Evolutionary conservation across 37 sponge, comb jelly and placozoan genomes (phyloP), one percentile per base, ranked within the genome.

Genomic region (Eunapius fragilis): DNA sequence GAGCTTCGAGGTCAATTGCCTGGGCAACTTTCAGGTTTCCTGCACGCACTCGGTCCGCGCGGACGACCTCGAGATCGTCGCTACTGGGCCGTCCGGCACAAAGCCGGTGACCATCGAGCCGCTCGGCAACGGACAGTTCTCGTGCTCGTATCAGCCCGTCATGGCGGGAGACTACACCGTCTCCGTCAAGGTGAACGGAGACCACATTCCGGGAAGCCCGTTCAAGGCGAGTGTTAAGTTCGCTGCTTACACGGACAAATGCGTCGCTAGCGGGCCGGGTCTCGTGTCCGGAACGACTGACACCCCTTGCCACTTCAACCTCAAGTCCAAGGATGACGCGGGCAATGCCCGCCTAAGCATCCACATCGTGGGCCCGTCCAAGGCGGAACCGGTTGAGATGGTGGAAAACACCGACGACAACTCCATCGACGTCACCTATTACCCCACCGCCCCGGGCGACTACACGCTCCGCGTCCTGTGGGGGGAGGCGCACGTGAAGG

Each of bases 321-420:
- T 95, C 28, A 75, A 36, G 41, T 77, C 80, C 75, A 90, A 85
- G 36, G 91, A 90, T 0, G 91, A 90, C 27, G 91, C 92, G 0
- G 91, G 84, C 31, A 89, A 84, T 76, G 93, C 91, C 37, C 87
- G 96, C 19, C 68, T 95, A 73, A 67, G 88, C 11, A 84, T 95
- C 32, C 96, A 95, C 75, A 82, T 95, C 26, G 76, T 92, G 2
- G 96, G 96, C 17, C 91, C 96, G 9, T 92, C 93, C 76, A 92
- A 89, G 72, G 96, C 96, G n/a, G 96, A 95, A 37, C 96, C 96
- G 13, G 87, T 95, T 14, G 86, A 87, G 34, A 92, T 95, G 93
- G 76, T 70, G 27, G 96, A 95, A 34, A 78, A 88, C 26, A 24
- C 77, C 2, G 91, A 85, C 2, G 88, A 92, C 3, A 87, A 89